Percentiles rank a stretch among this genome's conserved stretches.
These are phyloP conservation scores for Lepus oiostolus DNA, from an alignment of 2,797 vertebrate species.

Conservation along the genomic window DNA sequence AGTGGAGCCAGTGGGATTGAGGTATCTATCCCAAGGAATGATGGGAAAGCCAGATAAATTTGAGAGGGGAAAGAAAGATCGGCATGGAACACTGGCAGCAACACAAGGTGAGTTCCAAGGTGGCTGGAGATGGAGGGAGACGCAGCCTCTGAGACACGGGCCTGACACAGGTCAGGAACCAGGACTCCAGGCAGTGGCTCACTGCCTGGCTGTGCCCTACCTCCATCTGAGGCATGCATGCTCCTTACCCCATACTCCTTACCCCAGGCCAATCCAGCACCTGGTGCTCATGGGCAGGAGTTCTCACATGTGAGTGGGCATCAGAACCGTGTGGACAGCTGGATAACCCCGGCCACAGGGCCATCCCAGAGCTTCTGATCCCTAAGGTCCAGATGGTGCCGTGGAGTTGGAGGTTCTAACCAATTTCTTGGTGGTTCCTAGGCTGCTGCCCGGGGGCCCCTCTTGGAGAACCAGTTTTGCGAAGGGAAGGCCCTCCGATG, in stretches of 20 bases:
- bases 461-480: slow-evolving; percentile 22
- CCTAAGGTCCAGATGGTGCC: neutral
- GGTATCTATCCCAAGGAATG: neutral
- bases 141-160: neutral
- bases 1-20: neutral
- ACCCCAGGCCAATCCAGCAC: neutral
- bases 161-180: neutral
- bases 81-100: neutral
- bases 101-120: neutral
- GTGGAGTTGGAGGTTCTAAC: slow-evolving; percentile 8
- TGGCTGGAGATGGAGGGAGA: neutral
- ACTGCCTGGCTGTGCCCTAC: neutral
- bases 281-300: neutral
- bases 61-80: neutral
- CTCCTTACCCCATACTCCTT: too few relatives aligned
- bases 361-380: neutral
- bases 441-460: neutral
- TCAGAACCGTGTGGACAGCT: neutral
- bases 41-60: neutral
- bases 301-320: neutral
- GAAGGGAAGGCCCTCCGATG: neutral
- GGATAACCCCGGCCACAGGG: neutral
- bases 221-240: neutral
- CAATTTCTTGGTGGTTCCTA: neutral
- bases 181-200: neutral